A percentile compares a stretch with the other conserved stretches of the same genome.
phyloP scores from a whole-genome alignment of 2,113 vertebrate species.

The Gallinago undulata region DNA sequence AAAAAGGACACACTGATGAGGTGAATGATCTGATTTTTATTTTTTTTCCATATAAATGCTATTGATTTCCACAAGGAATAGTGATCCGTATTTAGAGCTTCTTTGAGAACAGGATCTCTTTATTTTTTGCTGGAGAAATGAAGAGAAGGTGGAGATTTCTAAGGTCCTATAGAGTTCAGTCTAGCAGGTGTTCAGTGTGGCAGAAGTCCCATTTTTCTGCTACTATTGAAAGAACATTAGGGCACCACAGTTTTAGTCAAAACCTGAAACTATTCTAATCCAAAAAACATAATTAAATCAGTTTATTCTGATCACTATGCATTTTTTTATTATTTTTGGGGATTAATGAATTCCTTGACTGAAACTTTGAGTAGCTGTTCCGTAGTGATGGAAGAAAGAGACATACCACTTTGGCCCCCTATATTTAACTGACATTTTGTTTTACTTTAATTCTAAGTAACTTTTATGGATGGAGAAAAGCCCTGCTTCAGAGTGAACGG shows the following conservation, averaged over 20 bases:
- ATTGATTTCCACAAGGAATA: not conserved
- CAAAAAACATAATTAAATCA: not conserved
- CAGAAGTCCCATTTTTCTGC: not conserved
- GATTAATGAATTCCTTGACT: not conserved
- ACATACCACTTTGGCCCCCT: not conserved
- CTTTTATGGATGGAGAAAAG: not conserved
- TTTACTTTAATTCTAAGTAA: not conserved
- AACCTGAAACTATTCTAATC: not conserved
- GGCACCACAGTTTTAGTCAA: not conserved
- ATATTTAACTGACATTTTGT: not conserved
- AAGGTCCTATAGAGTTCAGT: not conserved
- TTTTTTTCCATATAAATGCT: not conserved
- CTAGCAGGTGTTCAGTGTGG: not conserved
- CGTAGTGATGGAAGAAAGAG: not conserved
- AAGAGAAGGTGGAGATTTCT: not conserved
- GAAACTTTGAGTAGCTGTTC: not conserved
- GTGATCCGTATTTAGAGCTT: not conserved
- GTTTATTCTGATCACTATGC: not conserved
- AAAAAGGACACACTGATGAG: not conserved
- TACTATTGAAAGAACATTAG: not conserved
- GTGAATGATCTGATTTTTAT: not conserved
- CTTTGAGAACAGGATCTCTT: not conserved
- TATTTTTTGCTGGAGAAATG: fast-evolving
- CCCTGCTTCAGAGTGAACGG: not conserved
- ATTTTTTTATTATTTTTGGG: not conserved